Base-by-base conservation (phyloP, 2,888 invertebrate species). In the Hymenopus coronatus region DNA sequence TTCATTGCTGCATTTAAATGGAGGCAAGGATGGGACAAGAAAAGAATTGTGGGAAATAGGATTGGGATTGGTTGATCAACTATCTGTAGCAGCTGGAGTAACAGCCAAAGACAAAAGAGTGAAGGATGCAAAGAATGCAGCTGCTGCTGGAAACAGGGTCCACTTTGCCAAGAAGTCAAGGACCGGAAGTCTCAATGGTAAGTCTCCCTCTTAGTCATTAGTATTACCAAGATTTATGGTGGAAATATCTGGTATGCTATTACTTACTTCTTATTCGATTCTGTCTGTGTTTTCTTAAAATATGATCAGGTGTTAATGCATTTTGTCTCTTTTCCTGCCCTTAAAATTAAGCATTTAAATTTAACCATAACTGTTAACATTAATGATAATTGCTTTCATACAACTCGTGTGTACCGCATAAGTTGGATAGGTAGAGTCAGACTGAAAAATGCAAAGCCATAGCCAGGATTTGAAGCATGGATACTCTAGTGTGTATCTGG, bases 31-130 rank as follows among this genome's bases (percentile, higher is more conserved):
- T 40, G 89, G 86, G 1, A 85, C 86, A 25, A 90, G 89, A 88
- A 90, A 90, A 82, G 90, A 90, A 82, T 46, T 90, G 25, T 90
- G 90, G 90, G 90, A 90, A 46, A 83, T 90, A n/a, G 91, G 90
- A 15, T 85, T 90, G 28, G 90, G 90, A 20, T 87, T 94, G 89
- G 94, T 95, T 91, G 94, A 94, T 90, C 94, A 95, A 90, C 92
- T 97, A n/a, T 97, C 97, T 91, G 96, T 97, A 89, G 97, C 97
- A 15, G 98, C 98, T 87, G 97, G 97, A 88, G 96, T 97, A 90
- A 97, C 97, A 28, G 98, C 98, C 88, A 98, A 98, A 93, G 98
- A 98, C 93, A 98, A 98, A 93, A 95, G 98, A 84, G 96, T 96
- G 90, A 98, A 98, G 93, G 97, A 97, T 93, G 96, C 96, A 87